A percentile compares a stretch with the other conserved stretches of the same genome.
phyloP scores from a whole-genome alignment of 2,113 vertebrate genomes.

The Mormyrus lacerda region DNA sequence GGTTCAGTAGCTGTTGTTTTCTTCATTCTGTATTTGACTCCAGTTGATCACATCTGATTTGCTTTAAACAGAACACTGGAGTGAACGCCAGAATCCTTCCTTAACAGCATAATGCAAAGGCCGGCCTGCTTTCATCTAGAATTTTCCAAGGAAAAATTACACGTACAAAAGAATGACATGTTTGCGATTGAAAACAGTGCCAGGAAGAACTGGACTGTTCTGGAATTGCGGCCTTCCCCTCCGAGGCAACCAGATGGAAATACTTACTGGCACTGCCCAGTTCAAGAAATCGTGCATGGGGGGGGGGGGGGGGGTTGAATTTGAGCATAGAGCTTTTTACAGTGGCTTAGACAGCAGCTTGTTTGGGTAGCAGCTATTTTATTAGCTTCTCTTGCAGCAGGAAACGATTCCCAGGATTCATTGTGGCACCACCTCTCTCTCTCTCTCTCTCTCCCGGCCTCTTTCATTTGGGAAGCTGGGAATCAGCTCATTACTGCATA shows the following conservation, averaged over 20 bases:
- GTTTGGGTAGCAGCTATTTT: not conserved
- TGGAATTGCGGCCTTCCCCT: not conserved
- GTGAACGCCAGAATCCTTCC: not conserved
- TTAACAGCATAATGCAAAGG: not conserved
- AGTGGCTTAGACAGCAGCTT: not conserved
- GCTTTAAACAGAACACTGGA: not conserved
- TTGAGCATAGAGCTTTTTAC: not conserved
- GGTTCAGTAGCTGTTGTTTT: not conserved
- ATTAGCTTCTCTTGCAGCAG: not conserved
- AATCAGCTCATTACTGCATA: not conserved
- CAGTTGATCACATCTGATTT: not conserved
- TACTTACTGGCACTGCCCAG: constrained; percentile 20
- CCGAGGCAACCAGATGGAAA: constrained; percentile 36
- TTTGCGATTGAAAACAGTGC: constrained; percentile 25
- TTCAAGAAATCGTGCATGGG: not conserved
- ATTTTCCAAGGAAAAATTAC: constrained; percentile 16
- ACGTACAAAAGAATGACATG: constrained; percentile 29
- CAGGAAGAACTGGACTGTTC: not conserved
- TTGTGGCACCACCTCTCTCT: not conserved
- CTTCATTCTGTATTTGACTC: not conserved
- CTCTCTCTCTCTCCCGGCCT: not conserved
- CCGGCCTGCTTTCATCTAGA: not conserved
- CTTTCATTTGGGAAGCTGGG: not conserved
- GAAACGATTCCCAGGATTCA: not conserved
- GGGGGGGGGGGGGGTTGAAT: not conserved